Conservation (phyloP, 2,113 vertebrate genomes). For the Nothocercus julius region DNA sequence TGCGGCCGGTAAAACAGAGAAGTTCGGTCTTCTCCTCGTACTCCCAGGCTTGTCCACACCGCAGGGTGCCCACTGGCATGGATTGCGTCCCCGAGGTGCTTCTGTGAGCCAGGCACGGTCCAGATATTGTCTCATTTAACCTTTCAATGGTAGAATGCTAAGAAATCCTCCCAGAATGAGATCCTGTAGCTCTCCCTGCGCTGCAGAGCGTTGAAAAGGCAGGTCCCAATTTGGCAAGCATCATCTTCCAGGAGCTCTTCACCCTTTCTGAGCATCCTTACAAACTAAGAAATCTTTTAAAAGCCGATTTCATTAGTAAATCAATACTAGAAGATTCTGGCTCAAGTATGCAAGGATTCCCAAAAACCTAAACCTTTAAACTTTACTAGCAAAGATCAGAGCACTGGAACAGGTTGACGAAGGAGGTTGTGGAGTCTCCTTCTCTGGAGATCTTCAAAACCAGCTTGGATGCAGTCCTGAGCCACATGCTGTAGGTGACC, state of each 20-base stretch:
- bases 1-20: neutral
- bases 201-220: neutral
- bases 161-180: rapidly evolving
- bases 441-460: too few relatives aligned
- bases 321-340: neutral
- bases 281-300: neutral
- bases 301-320: neutral
- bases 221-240: rapidly evolving
- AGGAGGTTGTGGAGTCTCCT: too few relatives aligned
- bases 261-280: neutral
- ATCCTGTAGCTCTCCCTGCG: neutral
- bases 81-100: too few relatives aligned
- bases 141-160: neutral
- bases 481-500: too few relatives aligned
- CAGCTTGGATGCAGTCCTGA: too few relatives aligned
- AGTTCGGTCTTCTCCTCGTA: neutral
- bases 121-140: neutral
- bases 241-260: neutral
- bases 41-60: neutral
- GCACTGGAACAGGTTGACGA: too few relatives aligned
- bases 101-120: too few relatives aligned
- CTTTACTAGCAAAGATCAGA: neutral
- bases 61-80: neutral
- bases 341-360: neutral
- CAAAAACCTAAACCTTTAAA: neutral